These are phyloP conservation scores for Caranx melampygus DNA, from an alignment of 2,113 vertebrate genomes.

Conservation along the genomic window DNA sequence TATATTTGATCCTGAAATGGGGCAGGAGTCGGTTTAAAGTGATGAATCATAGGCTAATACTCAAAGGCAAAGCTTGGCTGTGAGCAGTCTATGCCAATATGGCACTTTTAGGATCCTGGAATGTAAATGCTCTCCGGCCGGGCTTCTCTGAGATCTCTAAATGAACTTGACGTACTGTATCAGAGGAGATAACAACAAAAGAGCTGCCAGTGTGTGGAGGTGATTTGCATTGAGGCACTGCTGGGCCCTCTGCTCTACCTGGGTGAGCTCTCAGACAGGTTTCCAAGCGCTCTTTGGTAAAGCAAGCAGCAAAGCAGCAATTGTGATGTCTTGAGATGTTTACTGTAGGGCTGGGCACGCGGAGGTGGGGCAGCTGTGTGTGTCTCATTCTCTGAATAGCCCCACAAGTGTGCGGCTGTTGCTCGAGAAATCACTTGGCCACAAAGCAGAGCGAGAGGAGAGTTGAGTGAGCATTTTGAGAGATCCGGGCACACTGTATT, in stretches of 20 bases:
- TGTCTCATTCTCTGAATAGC: constrained; percentile 32
- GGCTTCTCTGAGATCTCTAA: constrained; percentile 58
- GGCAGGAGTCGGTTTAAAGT: constrained; percentile 31
- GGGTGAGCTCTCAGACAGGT: constrained; percentile 67
- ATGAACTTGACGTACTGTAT: constrained; percentile 73
- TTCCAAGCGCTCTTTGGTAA: constrained; percentile 60
- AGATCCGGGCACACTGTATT: constrained; percentile 11
- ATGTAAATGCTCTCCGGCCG: constrained; percentile 49
- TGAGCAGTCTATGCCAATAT: constrained; percentile 28
- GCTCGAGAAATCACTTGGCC: constrained; percentile 48
- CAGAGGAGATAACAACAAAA: constrained; percentile 74
- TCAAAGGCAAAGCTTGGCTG: constrained; percentile 45
- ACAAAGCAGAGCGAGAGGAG: constrained; percentile 27
- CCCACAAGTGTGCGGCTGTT: constrained; percentile 39
- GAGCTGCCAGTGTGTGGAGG: constrained; percentile 57
- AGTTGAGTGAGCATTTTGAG: constrained; percentile 40
- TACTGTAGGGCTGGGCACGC: constrained; percentile 45
- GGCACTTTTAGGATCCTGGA: constrained; percentile 39
- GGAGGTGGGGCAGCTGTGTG: constrained; percentile 16
- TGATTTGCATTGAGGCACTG: constrained; percentile 70
- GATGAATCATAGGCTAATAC: constrained; percentile 51
- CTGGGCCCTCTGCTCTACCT: constrained; percentile 62
- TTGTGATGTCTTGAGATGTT: constrained; percentile 67
- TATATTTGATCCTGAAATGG: constrained; percentile 40
- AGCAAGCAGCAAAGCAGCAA: constrained; percentile 56